Evolutionary conservation across 2,888 invertebrate species (phyloP).

Genomic region (Drosophila nr. fundita): DNA sequence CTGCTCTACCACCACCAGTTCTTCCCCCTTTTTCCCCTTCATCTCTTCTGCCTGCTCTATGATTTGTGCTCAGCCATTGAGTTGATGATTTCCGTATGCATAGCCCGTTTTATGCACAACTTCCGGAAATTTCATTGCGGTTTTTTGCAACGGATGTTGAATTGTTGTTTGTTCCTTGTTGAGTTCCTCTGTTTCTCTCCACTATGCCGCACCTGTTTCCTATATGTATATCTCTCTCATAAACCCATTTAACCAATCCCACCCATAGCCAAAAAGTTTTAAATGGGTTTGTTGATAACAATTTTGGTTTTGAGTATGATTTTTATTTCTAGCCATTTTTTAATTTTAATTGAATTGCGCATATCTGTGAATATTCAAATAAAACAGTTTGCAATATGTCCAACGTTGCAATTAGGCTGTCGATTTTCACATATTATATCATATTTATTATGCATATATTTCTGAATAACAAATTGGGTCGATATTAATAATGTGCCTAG

Average conservation of each 20-base stretch:
- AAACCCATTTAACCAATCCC: conserved; percentile 4
- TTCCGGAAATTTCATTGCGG: conserved; percentile 83
- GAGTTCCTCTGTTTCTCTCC: conserved; percentile 26
- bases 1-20: background rate
- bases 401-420: background rate
- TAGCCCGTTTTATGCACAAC: conserved; percentile 83
- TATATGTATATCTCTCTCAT: background rate
- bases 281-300: conserved; percentile 36
- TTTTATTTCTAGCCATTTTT: conserved; percentile 4
- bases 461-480: conserved; percentile 16
- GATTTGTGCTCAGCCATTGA: conserved; percentile 77
- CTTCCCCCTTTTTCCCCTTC: background rate
- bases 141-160: conserved; percentile 68
- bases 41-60: conserved; percentile 34
- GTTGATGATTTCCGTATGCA: conserved; percentile 84
- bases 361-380: conserved; percentile 43
- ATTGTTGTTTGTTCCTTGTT: conserved; percentile 48
- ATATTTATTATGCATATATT: background rate
- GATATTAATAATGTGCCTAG: conserved; percentile 56
- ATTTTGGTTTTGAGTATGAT: conserved; percentile 12
- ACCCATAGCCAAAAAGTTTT: conserved; percentile 30
- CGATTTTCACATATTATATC: background rate
- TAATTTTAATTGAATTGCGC: conserved; percentile 18
- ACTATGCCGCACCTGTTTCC: background rate
- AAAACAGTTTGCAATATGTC: conserved; percentile 1